These are phyloP conservation scores for Archips xylosteana DNA, from an alignment of 2,888 invertebrate species.

Conservation along the genomic window DNA sequence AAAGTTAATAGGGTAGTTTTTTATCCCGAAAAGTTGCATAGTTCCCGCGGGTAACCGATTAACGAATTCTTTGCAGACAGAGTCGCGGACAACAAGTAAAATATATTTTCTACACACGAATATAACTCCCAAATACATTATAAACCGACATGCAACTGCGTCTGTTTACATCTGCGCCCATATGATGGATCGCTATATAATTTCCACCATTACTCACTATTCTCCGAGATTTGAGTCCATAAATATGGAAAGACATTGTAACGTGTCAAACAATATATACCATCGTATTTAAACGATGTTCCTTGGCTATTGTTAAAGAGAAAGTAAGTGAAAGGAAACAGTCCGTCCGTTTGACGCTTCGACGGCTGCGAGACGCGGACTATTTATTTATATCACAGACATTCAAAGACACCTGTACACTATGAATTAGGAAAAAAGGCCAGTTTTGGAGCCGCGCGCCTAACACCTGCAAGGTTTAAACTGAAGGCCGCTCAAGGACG, in stretches of 20 bases:
- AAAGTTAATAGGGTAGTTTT: too few relatives aligned
- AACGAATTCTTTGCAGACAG: too few relatives aligned
- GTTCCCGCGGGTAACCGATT: too few relatives aligned
- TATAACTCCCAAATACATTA: background rate
- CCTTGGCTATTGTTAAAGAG: slow-evolving; percentile 53
- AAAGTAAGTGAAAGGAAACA: slow-evolving; percentile 61
- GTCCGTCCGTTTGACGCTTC: slow-evolving; percentile 36
- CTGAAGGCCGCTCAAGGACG: background rate
- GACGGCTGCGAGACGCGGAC: slow-evolving; percentile 24
- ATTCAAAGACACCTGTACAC: background rate
- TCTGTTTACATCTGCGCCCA: background rate
- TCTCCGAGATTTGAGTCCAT: background rate
- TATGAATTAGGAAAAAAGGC: background rate
- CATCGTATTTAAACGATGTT: slow-evolving; percentile 21
- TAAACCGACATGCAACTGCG: background rate
- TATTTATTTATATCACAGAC: slow-evolving; percentile 31
- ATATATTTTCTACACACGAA: background rate
- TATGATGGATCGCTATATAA: background rate
- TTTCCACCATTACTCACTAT: background rate
- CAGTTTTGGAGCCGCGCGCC: background rate
- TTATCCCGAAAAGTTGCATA: too few relatives aligned
- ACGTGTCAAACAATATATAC: slow-evolving; percentile 4
- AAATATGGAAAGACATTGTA: background rate
- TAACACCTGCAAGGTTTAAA: background rate
- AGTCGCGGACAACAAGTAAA: background rate